Conservation (phyloP, 2,888 invertebrate genomes). For the Onthophagus sagittarius region DNA sequence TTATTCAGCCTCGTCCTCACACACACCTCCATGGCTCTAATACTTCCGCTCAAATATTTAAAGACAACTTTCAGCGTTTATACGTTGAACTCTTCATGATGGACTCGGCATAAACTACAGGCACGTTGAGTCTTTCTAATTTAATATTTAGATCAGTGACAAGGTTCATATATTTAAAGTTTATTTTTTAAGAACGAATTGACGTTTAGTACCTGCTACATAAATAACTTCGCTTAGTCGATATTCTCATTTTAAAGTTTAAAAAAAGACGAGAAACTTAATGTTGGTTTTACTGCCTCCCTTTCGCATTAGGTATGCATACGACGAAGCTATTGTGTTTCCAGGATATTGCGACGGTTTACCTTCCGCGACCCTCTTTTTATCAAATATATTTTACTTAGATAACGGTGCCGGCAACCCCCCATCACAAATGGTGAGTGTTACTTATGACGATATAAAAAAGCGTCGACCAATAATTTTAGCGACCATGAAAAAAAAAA, state of each 20-base stretch:
- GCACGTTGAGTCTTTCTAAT: no score
- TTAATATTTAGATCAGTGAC: no score
- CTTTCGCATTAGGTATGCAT: not conserved
- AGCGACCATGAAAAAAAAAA: not conserved
- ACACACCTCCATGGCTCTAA: not conserved
- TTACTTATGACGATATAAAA: not conserved
- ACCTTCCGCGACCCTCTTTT: not conserved
- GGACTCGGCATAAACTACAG: no score
- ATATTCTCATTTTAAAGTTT: not conserved
- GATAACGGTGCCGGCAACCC: not conserved
- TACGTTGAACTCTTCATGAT: not conserved
- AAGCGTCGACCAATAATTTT: not conserved
- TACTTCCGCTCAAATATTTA: conserved; percentile 12
- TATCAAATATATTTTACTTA: not conserved
- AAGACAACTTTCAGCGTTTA: conserved; percentile 1
- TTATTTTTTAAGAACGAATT: no score
- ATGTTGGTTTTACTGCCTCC: not conserved
- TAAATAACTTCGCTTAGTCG: no score
- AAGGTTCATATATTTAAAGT: no score
- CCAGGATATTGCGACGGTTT: not conserved
- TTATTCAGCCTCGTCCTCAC: conserved; percentile 8
- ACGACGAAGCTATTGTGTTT: not conserved
- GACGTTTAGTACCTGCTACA: no score
- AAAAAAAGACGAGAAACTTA: not conserved
- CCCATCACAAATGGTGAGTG: not conserved